These are phyloP conservation scores for Amia ocellicauda DNA, from an alignment of 2,113 vertebrate genomes.

Conservation along the genomic window DNA sequence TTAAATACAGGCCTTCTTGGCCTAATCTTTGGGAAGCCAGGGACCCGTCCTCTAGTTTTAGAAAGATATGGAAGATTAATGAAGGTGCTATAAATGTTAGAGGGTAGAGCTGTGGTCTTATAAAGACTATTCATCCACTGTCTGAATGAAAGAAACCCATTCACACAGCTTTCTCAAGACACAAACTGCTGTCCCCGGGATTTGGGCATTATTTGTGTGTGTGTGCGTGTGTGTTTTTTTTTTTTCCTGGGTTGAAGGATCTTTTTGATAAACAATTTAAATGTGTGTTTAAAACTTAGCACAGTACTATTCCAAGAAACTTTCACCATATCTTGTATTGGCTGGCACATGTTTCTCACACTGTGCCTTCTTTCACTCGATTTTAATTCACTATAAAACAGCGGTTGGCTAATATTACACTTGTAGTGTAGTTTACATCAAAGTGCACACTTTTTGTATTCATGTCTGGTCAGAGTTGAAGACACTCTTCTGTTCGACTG, in stretches of 20 bases:
- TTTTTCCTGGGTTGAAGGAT: no score
- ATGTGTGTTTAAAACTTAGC: no score
- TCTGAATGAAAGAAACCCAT: no score
- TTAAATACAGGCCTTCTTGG: background rate
- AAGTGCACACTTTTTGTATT: slow-evolving; percentile 19
- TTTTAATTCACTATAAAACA: slow-evolving; percentile 18
- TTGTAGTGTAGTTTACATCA: slow-evolving; percentile 18
- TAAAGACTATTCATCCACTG: no score
- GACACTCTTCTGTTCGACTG: no score
- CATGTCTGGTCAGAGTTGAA: no score
- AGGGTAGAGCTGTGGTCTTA: slow-evolving; percentile 44
- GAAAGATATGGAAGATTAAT: slow-evolving; percentile 54
- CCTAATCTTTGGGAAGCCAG: background rate
- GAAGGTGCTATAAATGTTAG: slow-evolving; percentile 49
- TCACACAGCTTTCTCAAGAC: no score
- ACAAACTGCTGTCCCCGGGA: slow-evolving; percentile 34
- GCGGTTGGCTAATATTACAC: slow-evolving; percentile 9
- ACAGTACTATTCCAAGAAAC: no score
- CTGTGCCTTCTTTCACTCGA: slow-evolving; percentile 30
- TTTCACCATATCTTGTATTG: no score
- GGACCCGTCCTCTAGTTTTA: slow-evolving; percentile 44
- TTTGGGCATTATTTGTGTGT: no score
- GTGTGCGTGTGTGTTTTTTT: slow-evolving; percentile 18
- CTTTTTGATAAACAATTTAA: no score
- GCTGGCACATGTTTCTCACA: no score